Evolutionary conservation across 2,797 vertebrate species (phyloP), one percentile per base, ranked within the genome.

Genomic region (Poecilia wingei): DNA sequence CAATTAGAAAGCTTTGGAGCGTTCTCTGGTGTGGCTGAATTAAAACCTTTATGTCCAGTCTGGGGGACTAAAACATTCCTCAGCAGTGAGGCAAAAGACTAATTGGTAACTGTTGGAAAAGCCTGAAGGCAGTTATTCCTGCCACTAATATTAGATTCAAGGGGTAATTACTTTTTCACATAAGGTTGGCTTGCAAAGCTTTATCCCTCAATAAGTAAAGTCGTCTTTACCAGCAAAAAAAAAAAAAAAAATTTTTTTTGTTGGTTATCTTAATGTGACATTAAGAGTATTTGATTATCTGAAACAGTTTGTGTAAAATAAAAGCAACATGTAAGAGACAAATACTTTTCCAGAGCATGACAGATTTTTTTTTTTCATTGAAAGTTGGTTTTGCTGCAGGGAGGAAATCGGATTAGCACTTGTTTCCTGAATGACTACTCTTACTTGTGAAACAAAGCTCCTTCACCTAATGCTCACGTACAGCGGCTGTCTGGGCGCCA

Each of bases 351-450:
- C 61, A 36, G 18, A 66, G 6, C 33, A 22, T 25, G 51, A 25
- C 7, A 25, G 8, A 25, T 36, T 16, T 22, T 13, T 64, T 64
- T 64, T 36, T 66, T 85, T 49, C 61, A 75, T 4, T 70, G 81
- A 33, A 25, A 12, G 3, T 31, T 75, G 43, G 45, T 73, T 47
- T 45, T 36, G 14, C 69, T 76, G 25, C 76, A 81, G 43, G 25
- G 16, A 68, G 82, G 43, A 74, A 84, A 89, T 85, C 78, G 72
- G 77, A 83, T 92, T 84, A 82, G 16, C 14, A 73, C n/a, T 39
- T 20, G 73, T 80, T 86, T 57, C 13, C 49, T 51, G 49, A 82
- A 64, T 81, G 72, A 72, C 47, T 68, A 53, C 41, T 57, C 28
- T 31, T 10, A 57, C 79, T n/a, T 71, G 57, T 59, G 66, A 85